Evolutionary conservation across 92 coral and sea anemone species (phyloP), one percentile per base, ranked within the genome.

Genomic region (Bergia puertoricense): DNA sequence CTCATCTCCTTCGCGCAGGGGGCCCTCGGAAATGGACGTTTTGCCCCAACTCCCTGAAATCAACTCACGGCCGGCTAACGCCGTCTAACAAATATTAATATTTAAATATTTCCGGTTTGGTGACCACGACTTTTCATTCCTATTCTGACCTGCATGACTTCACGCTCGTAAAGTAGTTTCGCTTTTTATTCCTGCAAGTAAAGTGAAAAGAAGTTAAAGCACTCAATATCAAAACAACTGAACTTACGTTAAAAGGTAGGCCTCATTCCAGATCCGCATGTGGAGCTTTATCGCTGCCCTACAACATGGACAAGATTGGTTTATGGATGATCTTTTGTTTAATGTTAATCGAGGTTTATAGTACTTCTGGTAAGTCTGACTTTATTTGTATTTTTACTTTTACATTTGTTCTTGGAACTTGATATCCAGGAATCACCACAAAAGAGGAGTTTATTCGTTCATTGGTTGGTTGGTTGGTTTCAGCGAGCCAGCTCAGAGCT

Each of bases 311-410:
- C 54, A 45, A 76, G 80, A 76, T 76, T 43, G 48, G 30, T 43
- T 76, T 36, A 4, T 42, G 80, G 80, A 8, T 76, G 54, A 4
- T 76, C 54, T 43, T 42, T 42, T 76, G 80, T 76, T 16, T 76
- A 2, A 0, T 42, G 9, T 76, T 14, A 51, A 41, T 20, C 54
- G 51, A 40, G 30, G 79, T 45, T 41, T 76, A 62, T 62, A 62
- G 48, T 13, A 76, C 2, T 23, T 76, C 79, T 4, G 79, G 79
- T 76, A 76, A 76, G 79, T 76, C 30, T 76, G 30, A 76, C 13
- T 36, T 36, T 72, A 40, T 6, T 76, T 76, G 80, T 42, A 30
- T 18, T 76, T 42, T 22, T 41, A 76, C 80, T 76, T 76, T 76
- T 15, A 42, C 48, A 23, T 76, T 42, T 23, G 4, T 42, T 62